phyloP scores from a whole-genome alignment of 2,888 invertebrate species.

The Noctua janthe region DNA sequence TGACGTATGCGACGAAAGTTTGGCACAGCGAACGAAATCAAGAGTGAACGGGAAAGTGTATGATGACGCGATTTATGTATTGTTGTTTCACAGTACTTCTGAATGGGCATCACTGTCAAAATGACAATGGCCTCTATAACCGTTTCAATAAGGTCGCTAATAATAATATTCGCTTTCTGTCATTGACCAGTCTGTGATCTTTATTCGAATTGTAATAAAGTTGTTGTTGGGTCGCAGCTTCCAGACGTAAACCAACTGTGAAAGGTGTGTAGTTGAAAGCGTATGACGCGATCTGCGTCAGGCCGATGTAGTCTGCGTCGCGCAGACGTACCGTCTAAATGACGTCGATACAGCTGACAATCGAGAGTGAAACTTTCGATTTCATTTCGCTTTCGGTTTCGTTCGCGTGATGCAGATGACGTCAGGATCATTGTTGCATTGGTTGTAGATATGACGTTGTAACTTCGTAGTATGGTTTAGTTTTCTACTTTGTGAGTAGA shows the following conservation, averaged over 20 bases:
- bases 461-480: background rate
- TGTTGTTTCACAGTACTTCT: background rate
- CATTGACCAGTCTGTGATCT: background rate
- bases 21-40: slow-evolving; percentile 64
- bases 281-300: slow-evolving; percentile 22
- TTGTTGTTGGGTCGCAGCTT: background rate
- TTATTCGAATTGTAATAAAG: background rate
- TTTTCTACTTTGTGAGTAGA: slow-evolving; percentile 7
- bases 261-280: slow-evolving; percentile 14
- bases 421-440: slow-evolving; percentile 12
- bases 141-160: background rate
- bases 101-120: background rate
- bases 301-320: slow-evolving; percentile 14
- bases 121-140: background rate
- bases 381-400: slow-evolving; percentile 59
- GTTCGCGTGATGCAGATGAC: slow-evolving; percentile 57
- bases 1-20: slow-evolving; percentile 65
- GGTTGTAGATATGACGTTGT: slow-evolving; percentile 15
- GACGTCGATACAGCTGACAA: background rate
- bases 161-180: background rate
- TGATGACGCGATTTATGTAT: background rate
- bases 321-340: slow-evolving; percentile 39
- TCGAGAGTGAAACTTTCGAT: background rate
- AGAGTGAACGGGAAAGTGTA: slow-evolving; percentile 65
- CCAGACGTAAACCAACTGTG: background rate